Percentiles rank a stretch among this genome's conserved stretches.
phyloP scores from a whole-genome alignment of 1,140 invertebrate genomes.

The Drosophila chauvacae region DNA sequence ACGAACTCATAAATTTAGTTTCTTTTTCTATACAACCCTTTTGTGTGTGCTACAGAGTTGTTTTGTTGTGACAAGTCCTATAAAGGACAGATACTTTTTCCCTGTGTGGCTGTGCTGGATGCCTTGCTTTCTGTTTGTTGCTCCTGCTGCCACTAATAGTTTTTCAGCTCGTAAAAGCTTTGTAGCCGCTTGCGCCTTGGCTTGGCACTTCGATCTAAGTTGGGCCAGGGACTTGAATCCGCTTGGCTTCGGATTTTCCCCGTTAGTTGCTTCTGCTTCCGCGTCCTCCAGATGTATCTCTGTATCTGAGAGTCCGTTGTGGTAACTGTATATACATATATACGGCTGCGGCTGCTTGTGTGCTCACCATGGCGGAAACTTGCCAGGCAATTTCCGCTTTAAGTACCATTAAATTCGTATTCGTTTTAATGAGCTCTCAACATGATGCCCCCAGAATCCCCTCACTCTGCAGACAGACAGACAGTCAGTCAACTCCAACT shows the following conservation, averaged over 20 bases:
- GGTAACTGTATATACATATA: slow-evolving; percentile 15
- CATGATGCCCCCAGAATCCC: slow-evolving; percentile 63
- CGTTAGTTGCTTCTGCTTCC: slow-evolving; percentile 20
- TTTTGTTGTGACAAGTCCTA: not conserved
- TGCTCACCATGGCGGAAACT: slow-evolving; percentile 75
- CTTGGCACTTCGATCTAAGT: slow-evolving; percentile 67
- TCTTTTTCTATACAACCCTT: not conserved
- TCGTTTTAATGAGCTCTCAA: slow-evolving; percentile 84
- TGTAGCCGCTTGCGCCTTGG: slow-evolving; percentile 39
- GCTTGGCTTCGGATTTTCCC: slow-evolving; percentile 37
- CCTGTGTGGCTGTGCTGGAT: slow-evolving; percentile 2
- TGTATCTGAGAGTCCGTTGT: slow-evolving; percentile 17
- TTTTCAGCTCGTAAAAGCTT: slow-evolving; percentile 77
- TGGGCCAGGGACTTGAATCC: slow-evolving; percentile 38
- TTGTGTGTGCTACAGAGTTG: not conserved
- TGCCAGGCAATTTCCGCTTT: slow-evolving; percentile 84
- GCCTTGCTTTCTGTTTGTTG: slow-evolving; percentile 18
- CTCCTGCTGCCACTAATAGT: slow-evolving; percentile 71
- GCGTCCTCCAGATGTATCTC: slow-evolving; percentile 12
- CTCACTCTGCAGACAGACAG: slow-evolving; percentile 13
- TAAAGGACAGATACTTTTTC: not conserved
- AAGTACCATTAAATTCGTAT: slow-evolving; percentile 84
- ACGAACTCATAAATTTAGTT: not conserved
- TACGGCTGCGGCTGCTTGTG: slow-evolving; percentile 42
- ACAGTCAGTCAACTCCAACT: slow-evolving; percentile 5